A percentile compares a stretch with the other conserved stretches of the same genome.
phyloP scores from a whole-genome alignment of 2,797 vertebrate genomes.

The Botia kubotai region DNA sequence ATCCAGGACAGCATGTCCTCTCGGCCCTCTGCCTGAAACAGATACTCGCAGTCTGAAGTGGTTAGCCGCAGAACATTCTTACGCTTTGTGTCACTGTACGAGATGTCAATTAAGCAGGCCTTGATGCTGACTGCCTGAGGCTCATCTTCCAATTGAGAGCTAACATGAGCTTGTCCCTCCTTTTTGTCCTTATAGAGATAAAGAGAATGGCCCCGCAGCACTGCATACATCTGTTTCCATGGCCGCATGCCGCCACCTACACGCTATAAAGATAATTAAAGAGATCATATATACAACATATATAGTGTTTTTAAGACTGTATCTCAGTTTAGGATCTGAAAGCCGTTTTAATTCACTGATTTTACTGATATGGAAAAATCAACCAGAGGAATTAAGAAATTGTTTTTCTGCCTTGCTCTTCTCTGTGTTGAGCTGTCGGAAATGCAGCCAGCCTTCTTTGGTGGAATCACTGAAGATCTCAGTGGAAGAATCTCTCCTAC shows the following conservation, averaged over 20 bases:
- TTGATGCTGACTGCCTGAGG: slow-evolving; percentile 91
- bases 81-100: slow-evolving; percentile 96
- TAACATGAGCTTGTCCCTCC: slow-evolving; percentile 79
- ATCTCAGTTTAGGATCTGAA: too few relatives aligned
- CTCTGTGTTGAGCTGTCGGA: slow-evolving; percentile 89
- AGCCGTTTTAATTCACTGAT: neutral
- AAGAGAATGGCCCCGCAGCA: slow-evolving; percentile 89
- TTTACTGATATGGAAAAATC: neutral
- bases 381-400: neutral
- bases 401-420: slow-evolving; percentile 89
- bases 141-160: slow-evolving; percentile 85
- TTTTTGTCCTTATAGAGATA: slow-evolving; percentile 94
- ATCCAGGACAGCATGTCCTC: slow-evolving; percentile 98
- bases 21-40: slow-evolving; percentile 95
- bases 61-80: slow-evolving; percentile 96
- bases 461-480: slow-evolving; percentile 90
- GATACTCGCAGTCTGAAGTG: slow-evolving; percentile 92
- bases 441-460: slow-evolving; percentile 93
- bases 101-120: slow-evolving; percentile 97
- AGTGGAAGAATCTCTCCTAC: slow-evolving; percentile 89
- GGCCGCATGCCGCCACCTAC: slow-evolving; percentile 90
- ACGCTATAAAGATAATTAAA: slow-evolving; percentile 74
- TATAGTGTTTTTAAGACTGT: too few relatives aligned
- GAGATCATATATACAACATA: too few relatives aligned
- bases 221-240: slow-evolving; percentile 95